A percentile compares a stretch with the other conserved stretches of the same genome.
These are phyloP conservation scores for Cryptotis parvus DNA, from an alignment of 2,113 vertebrate genomes.

Conservation along the genomic window DNA sequence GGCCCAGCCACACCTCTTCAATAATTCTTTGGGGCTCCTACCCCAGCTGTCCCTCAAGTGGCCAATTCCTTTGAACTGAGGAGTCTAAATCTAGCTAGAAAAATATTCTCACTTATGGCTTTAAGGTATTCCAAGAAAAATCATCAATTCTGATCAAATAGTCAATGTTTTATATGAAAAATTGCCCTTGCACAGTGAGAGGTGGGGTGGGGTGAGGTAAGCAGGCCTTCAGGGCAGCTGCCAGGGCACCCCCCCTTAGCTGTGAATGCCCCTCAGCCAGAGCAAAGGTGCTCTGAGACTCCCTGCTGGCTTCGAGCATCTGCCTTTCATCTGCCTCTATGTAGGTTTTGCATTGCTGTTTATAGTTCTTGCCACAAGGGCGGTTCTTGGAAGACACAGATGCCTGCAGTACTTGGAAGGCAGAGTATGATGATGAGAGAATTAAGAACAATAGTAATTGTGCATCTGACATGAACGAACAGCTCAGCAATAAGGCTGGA, in stretches of 20 bases:
- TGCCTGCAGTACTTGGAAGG: background rate
- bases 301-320: conserved; percentile 10
- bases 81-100: background rate
- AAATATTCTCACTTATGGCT: background rate
- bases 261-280: background rate
- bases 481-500: background rate
- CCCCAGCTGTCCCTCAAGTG: too few species aligned
- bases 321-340: conserved; percentile 50
- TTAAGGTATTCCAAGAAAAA: conserved; percentile 28
- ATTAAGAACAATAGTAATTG: background rate
- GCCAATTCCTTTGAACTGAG: background rate
- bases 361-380: background rate
- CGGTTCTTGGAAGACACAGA: background rate
- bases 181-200: background rate
- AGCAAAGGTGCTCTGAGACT: conserved; percentile 18
- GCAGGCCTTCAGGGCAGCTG: conserved; percentile 31
- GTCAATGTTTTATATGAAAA: conserved; percentile 29
- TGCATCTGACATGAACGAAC: background rate
- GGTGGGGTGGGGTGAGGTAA: background rate
- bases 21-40: too few species aligned
- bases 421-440: fast-evolving
- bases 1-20: background rate
- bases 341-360: conserved; percentile 4
- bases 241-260: background rate
- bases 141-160: background rate